These are phyloP conservation scores for Oedothorax gibbosus DNA, from an alignment of 1,140 invertebrate species.

Conservation along the genomic window DNA sequence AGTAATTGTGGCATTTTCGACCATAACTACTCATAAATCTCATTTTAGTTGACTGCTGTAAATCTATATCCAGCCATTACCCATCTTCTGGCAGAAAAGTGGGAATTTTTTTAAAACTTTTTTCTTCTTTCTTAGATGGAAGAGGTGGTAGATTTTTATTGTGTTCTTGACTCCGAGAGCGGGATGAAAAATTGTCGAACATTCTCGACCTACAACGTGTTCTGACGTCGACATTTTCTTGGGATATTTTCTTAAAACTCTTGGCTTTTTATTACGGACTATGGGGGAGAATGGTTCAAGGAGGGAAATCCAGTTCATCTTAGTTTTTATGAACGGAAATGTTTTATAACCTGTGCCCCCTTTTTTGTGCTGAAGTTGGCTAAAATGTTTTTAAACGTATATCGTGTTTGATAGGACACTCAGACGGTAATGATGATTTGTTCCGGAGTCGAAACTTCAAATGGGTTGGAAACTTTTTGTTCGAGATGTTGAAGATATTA, in stretches of 20 bases:
- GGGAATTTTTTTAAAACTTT: background rate
- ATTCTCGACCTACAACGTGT: constrained; percentile 14
- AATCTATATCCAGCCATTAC: constrained; percentile 15
- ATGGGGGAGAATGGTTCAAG: no score
- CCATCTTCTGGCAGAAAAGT: background rate
- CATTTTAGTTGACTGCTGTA: constrained; percentile 24
- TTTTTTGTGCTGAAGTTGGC: no score
- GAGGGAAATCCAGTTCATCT: no score
- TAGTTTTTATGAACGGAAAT: no score
- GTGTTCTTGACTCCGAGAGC: background rate
- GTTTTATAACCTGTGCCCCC: no score
- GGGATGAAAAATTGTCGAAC: constrained; percentile 34
- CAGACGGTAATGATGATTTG: no score
- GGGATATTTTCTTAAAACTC: background rate
- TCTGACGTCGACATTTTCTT: constrained; percentile 15
- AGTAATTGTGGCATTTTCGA: background rate
- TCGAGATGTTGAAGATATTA: no score
- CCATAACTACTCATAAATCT: constrained; percentile 2
- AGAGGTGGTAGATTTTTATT: constrained; percentile 1
- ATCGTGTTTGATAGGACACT: no score
- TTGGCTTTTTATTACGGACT: background rate
- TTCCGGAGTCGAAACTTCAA: no score
- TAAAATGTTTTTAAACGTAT: no score
- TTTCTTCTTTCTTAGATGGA: background rate
- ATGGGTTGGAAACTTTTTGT: no score